phyloP scores from a whole-genome alignment of 2,113 vertebrate species.

The Microtus oregoni region DNA sequence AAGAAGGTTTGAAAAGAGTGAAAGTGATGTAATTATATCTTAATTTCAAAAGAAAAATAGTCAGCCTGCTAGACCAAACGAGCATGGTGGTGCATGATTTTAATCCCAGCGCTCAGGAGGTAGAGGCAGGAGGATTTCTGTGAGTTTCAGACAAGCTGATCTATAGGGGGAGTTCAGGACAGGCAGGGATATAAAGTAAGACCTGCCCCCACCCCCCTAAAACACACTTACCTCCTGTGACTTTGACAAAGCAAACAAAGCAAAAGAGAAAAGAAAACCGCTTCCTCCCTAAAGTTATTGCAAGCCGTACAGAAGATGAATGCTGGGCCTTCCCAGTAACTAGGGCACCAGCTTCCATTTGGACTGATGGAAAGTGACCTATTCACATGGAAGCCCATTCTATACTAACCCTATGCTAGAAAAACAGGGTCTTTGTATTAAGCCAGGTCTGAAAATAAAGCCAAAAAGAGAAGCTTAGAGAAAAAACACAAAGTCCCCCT shows the following conservation, averaged over 20 bases:
- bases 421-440: not conserved
- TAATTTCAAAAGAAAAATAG: not conserved
- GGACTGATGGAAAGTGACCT: not conserved
- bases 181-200: not conserved
- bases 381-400: not conserved
- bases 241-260: not conserved
- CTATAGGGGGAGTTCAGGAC: not conserved
- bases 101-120: not conserved
- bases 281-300: too few species aligned
- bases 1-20: not conserved
- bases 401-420: not conserved
- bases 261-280: too few species aligned
- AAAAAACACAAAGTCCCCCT: not conserved
- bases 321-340: too few species aligned
- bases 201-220: not conserved
- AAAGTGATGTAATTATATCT: not conserved
- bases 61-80: not conserved
- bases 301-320: too few species aligned
- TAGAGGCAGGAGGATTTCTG: not conserved
- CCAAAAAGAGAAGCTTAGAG: not conserved
- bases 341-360: too few species aligned
- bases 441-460: conserved; percentile 17
- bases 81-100: not conserved
- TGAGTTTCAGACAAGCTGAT: not conserved
- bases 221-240: not conserved